Base-by-base conservation (phyloP, 2,888 invertebrate species). In the Plebejus anna region DNA sequence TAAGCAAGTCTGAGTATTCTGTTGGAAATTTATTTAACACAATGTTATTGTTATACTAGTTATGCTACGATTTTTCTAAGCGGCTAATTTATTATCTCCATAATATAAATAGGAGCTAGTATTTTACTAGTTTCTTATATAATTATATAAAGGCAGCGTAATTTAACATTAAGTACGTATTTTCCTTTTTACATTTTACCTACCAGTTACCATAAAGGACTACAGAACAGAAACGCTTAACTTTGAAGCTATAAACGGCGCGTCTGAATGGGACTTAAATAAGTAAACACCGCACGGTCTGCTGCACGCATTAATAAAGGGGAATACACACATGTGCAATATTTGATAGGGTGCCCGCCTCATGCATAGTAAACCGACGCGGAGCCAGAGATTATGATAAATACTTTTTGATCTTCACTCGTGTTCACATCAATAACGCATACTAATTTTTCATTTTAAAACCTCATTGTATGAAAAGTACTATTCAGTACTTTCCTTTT, bases 271-370 rank as follows among this genome's bases (percentile, higher is more conserved):
- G 47, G 28, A 5, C 73, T 51, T 73, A 51, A 73, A 73, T 51
- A 72, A 71, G 42, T 42, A 72, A 2, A 73, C 55, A 71, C 13
- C n/a, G 51, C 51, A 73, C 32, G 47, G 73, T 73, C 73, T 73
- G 73, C 6, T 73, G 73, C 47, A 73, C 73, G 32, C 51, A 73
- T 51, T 51, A 36, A 66, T 66, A 73, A 73, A 55, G 51, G 73
- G 51, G 73, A 55, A 55, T 42, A 51, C 55, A 73, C 73, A 73
- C 51, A 55, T 55, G 51, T 55, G 47, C 73, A 73, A 51, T 55
- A 32, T 73, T 73, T 73, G 73, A 73, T 73, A 28, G 73, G 73
- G 73, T 22, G 51, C 73, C 22, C 32, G 51, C 73, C 47, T 51
- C 55, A 72, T 72, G 72, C 47, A 72, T 72, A 42, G 72, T 71